phyloP scores from a whole-genome alignment of 2,113 vertebrate species.

The Phylloscopus whistleri region DNA sequence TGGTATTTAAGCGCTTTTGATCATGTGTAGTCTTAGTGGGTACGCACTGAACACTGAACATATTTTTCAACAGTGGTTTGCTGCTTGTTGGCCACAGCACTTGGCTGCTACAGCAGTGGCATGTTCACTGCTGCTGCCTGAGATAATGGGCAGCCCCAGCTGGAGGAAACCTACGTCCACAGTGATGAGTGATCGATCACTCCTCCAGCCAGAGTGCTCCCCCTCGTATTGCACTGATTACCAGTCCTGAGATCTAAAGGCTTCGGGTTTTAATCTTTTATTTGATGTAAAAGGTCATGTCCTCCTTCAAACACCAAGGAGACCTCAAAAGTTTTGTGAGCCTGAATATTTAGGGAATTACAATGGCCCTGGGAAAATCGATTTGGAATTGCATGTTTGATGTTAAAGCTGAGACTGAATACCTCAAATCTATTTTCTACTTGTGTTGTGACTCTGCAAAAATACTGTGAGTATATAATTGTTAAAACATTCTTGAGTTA shows the following conservation, averaged over 20 bases:
- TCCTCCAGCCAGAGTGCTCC: background rate
- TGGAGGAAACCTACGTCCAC: background rate
- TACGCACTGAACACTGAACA: background rate
- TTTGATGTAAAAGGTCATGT: background rate
- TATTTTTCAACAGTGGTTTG: background rate
- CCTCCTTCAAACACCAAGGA: background rate
- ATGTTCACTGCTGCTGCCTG: background rate
- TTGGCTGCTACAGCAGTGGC: background rate
- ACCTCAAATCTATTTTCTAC: background rate
- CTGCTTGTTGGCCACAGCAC: background rate
- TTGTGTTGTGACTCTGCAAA: background rate
- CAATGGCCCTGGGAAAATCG: background rate
- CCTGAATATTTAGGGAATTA: background rate
- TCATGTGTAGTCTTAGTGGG: background rate
- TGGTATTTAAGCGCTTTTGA: background rate
- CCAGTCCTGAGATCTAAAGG: background rate
- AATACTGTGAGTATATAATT: background rate
- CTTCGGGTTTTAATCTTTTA: background rate
- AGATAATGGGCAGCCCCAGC: background rate
- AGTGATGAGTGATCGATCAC: fast-evolving
- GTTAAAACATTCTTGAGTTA: background rate
- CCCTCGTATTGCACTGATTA: background rate
- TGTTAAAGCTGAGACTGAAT: background rate
- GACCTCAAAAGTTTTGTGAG: background rate
- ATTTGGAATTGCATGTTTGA: background rate